Conservation (phyloP, 2,888 invertebrate species). For the Plagodis dolabraria region DNA sequence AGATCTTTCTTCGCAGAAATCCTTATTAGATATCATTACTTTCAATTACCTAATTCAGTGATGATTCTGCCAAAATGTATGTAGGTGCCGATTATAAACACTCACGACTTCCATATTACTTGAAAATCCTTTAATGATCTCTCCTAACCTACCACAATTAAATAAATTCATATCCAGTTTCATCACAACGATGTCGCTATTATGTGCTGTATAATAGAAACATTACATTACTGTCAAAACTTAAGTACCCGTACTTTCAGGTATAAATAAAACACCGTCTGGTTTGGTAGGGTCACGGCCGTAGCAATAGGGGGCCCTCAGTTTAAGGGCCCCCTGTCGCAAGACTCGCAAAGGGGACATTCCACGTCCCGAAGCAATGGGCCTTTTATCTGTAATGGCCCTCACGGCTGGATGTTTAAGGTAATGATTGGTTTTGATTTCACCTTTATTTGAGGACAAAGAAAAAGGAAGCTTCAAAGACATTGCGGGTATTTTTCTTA, state of each 20-base stretch:
- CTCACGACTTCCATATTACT: no score
- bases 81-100: no score
- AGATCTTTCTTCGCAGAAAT: no score
- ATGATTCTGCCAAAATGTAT: no score
- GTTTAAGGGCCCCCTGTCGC: conserved; percentile 26
- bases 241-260: conserved; percentile 19
- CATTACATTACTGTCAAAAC: background rate
- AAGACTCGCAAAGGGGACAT: conserved; percentile 41
- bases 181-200: no score
- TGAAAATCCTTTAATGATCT: no score
- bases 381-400: conserved; percentile 54
- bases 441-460: conserved; percentile 36
- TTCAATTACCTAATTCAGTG: no score
- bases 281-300: conserved; percentile 21
- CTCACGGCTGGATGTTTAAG: conserved; percentile 54
- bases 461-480: conserved; percentile 26
- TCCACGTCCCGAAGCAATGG: conserved; percentile 46
- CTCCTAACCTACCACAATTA: no score
- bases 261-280: conserved; percentile 23
- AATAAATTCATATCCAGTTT: no score
- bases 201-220: no score
- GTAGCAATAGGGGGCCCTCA: conserved; percentile 18
- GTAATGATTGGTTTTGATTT: conserved; percentile 55
- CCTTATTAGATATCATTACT: no score
- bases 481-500: conserved; percentile 22